phyloP scores from a whole-genome alignment of 2,113 vertebrate species.

The Thalassarche chlororhynchos region DNA sequence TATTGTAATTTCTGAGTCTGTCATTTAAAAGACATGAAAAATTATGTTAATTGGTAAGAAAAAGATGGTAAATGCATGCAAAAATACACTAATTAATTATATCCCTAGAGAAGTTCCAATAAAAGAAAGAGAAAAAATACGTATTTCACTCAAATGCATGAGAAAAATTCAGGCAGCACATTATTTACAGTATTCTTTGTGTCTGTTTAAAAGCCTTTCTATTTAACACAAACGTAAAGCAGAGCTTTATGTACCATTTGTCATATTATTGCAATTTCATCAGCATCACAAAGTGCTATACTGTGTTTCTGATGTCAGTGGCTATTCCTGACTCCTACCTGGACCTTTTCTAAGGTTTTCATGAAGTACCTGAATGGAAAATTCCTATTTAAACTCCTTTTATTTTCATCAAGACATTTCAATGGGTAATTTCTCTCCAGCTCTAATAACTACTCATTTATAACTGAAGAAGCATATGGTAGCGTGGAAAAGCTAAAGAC shows the following conservation, averaged over 20 bases:
- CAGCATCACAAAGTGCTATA: not conserved
- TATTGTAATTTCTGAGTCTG: not conserved
- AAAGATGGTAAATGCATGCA: not conserved
- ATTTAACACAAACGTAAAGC: not conserved
- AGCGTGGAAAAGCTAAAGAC: not conserved
- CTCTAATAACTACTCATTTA: not conserved
- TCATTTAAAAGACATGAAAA: not conserved
- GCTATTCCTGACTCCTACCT: not conserved
- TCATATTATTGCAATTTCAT: not conserved
- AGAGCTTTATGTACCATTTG: not conserved
- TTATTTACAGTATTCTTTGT: not conserved
- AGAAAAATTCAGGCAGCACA: not conserved
- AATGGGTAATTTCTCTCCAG: not conserved
- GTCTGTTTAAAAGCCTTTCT: not conserved
- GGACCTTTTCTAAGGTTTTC: not conserved
- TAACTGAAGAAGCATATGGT: not conserved
- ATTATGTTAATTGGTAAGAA: not conserved
- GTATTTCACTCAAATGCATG: not conserved
- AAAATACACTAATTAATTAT: not conserved
- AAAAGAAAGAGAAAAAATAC: not conserved
- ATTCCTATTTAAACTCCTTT: not conserved
- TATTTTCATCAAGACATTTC: not conserved
- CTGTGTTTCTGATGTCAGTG: not conserved
- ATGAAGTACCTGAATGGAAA: not conserved
- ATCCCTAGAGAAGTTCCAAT: not conserved